phyloP scores from a whole-genome alignment of 2,113 vertebrate genomes.

The Actinemys pallida region DNA sequence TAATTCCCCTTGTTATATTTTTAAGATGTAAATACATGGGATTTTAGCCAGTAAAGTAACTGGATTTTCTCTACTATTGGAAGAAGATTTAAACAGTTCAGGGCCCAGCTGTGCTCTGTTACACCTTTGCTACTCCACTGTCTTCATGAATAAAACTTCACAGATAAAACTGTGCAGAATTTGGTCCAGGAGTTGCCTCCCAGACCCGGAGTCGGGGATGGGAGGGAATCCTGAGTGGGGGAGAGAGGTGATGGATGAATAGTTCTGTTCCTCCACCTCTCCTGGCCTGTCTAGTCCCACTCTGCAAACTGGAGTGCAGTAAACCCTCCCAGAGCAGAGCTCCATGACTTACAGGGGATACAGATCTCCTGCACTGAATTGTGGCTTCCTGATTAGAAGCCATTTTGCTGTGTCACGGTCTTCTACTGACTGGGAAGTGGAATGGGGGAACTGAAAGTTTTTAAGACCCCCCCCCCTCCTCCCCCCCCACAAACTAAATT shows the following conservation, averaged over 20 bases:
- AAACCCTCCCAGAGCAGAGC: neutral
- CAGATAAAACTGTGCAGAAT: neutral
- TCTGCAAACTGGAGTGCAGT: neutral
- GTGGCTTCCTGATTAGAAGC: fast-evolving
- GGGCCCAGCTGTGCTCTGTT: neutral
- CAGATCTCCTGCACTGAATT: neutral
- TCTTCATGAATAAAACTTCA: fast-evolving
- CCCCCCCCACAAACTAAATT: fast-evolving
- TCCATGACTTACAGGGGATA: fast-evolving
- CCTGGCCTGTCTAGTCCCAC: neutral
- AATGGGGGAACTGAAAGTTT: fast-evolving
- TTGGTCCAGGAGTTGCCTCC: neutral
- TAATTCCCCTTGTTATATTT: slow-evolving; percentile 36
- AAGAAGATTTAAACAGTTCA: neutral
- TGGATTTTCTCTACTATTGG: slow-evolving; percentile 62
- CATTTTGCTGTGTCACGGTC: neutral
- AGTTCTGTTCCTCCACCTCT: neutral
- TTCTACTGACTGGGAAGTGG: neutral
- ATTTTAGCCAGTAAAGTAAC: slow-evolving; percentile 66
- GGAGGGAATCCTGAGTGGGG: neutral
- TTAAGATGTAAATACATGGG: slow-evolving; percentile 59
- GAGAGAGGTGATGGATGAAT: neutral
- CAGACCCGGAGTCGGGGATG: neutral
- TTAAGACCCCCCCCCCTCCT: fast-evolving
- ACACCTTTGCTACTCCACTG: fast-evolving